These are phyloP conservation scores for Drosophila neocordata DNA, from an alignment of 1,140 invertebrate species.

Conservation along the genomic window DNA sequence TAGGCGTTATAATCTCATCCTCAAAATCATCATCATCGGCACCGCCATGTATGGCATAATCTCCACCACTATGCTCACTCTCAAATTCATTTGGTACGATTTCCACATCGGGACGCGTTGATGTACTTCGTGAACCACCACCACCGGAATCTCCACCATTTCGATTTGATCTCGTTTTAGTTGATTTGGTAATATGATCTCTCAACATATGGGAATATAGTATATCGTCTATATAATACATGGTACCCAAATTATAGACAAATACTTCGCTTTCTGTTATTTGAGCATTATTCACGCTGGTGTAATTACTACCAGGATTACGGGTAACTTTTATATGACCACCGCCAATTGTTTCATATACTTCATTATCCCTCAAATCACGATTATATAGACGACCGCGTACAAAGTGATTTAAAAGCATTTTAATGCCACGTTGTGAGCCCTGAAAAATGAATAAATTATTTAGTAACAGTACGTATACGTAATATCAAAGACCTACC, in stretches of 20 bases:
- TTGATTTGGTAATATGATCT: conserved; percentile 62
- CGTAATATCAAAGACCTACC: conserved; percentile 35
- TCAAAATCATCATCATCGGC: conserved; percentile 81
- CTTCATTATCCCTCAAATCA: conserved; percentile 84
- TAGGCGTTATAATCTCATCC: conserved; percentile 82
- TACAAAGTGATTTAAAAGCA: conserved; percentile 86
- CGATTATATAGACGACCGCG: conserved; percentile 85
- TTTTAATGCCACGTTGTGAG: conserved; percentile 84
- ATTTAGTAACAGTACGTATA: no score
- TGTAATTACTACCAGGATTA: conserved; percentile 83
- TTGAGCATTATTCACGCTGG: conserved; percentile 84
- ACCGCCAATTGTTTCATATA: conserved; percentile 84
- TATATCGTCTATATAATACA: conserved; percentile 86
- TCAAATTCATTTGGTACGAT: conserved; percentile 83
- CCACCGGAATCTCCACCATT: conserved; percentile 54
- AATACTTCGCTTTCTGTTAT: conserved; percentile 86
- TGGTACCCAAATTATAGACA: conserved; percentile 86
- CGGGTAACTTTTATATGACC: conserved; percentile 84
- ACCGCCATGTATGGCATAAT: conserved; percentile 76
- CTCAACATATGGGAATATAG: conserved; percentile 83
- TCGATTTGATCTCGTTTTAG: conserved; percentile 70
- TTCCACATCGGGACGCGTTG: conserved; percentile 81
- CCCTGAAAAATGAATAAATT: conserved; percentile 50
- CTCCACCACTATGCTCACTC: conserved; percentile 65
- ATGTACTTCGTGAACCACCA: conserved; percentile 62